Percentiles rank a stretch among this genome's conserved stretches.
Evolutionary conservation across 2,797 vertebrate species (phyloP).

Genomic region (Esox lucius): DNA sequence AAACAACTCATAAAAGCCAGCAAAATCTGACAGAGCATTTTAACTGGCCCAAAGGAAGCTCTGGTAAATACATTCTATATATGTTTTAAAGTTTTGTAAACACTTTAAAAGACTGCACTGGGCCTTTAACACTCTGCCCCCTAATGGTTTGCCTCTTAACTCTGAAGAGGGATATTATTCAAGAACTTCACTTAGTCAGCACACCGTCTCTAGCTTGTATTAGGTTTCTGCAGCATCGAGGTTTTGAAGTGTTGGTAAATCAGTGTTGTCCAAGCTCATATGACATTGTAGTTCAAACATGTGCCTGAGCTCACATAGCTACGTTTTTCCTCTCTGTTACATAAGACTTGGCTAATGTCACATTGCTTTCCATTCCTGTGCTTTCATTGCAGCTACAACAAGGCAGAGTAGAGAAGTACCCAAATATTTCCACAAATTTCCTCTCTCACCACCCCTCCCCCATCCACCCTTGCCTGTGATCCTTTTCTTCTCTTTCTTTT

Average conservation of each 20-base stretch:
- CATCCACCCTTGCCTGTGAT: background rate
- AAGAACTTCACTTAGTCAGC: background rate
- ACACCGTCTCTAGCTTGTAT: conserved; percentile 3
- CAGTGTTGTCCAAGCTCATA: background rate
- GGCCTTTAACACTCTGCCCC: too few species aligned
- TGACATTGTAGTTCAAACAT: background rate
- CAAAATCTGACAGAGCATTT: too few species aligned
- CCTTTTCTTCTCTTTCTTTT: conserved; percentile 3
- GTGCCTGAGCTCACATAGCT: background rate
- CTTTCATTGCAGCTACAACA: background rate
- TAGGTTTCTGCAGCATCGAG: background rate
- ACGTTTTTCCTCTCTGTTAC: conserved; percentile 21
- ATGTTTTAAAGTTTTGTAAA: too few species aligned
- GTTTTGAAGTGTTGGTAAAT: background rate
- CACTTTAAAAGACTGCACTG: too few species aligned
- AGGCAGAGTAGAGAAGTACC: background rate
- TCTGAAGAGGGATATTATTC: background rate
- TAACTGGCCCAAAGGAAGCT: too few species aligned
- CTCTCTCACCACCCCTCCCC: conserved; percentile 18
- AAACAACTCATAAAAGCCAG: too few species aligned
- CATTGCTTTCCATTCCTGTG: conserved; percentile 35
- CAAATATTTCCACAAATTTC: conserved; percentile 10
- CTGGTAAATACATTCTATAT: too few species aligned
- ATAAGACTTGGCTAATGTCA: conserved; percentile 28
- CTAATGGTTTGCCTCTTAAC: background rate